A percentile compares a stretch with the other conserved stretches of the same genome.
These are phyloP conservation scores for Lithobates sylvaticus DNA, from an alignment of 2,797 vertebrate species.

Conservation along the genomic window DNA sequence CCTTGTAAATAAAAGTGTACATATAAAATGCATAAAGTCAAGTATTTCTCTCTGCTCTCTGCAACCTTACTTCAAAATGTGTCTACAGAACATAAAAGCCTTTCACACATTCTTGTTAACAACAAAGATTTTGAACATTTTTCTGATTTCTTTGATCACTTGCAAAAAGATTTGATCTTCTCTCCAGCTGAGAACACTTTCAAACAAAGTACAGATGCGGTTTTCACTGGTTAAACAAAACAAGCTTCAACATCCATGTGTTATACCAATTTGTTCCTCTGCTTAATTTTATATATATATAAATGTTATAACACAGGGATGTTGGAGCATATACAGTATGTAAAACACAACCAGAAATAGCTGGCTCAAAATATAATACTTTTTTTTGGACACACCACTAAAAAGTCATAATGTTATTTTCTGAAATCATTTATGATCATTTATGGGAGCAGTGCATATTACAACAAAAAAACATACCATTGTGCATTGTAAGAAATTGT, in stretches of 20 bases:
- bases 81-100: conserved; percentile 20
- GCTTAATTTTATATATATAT: background rate
- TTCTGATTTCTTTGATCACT: conserved; percentile 49
- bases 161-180: conserved; percentile 54
- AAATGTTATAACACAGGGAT: too few species aligned
- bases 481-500: too few species aligned
- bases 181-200: conserved; percentile 50
- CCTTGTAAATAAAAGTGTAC: background rate
- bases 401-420: background rate
- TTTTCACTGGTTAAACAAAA: conserved; percentile 39
- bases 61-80: conserved; percentile 2
- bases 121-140: conserved; percentile 46
- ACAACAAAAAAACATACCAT: too few species aligned
- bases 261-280: conserved; percentile 27
- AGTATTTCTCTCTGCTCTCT: conserved; percentile 8
- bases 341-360: too few species aligned
- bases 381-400: background rate
- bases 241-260: conserved; percentile 11
- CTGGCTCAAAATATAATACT: too few species aligned
- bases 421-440: too few species aligned
- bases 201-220: conserved; percentile 39
- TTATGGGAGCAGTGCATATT: too few species aligned
- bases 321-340: too few species aligned
- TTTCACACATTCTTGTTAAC: conserved; percentile 44
- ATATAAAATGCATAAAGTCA: conserved; percentile 9